Base-by-base conservation (phyloP, 1,140 invertebrate species). In the Ctenoplectra terminalis region DNA sequence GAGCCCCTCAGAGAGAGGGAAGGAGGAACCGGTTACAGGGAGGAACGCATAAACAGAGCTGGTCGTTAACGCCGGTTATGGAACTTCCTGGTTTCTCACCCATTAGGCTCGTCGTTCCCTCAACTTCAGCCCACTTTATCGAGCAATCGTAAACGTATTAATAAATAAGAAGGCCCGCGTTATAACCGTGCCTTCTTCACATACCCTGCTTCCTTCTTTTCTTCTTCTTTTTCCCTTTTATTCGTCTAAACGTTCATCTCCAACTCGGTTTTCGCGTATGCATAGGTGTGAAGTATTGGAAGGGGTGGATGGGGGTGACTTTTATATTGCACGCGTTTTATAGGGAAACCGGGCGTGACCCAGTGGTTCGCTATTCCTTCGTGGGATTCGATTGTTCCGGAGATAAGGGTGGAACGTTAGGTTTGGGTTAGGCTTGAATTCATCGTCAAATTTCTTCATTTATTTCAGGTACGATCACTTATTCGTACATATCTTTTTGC, bases 71-170 rank as follows among this genome's bases (percentile, higher is more conserved):
- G 79, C 34, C 63, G 82, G 87, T 89, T 88, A 87, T 89, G 86
- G 87, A 85, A 87, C 72, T 88, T 88, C 72, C 75, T 56, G 81
- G 88, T 83, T 88, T 83, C 77, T 71, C 73, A 64, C 46, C 87
- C 88, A 85, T 89, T 89, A 89, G 78, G 60, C 71, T 63, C 63
- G 58, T 84, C 84, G 82, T 60, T 60, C n/a, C n/a, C 69, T 43
- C 71, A 29, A 80, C 76, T 76, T 76, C 69, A 23, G 69, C 48
- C 43, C 66, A 58, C 76, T 88, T 88, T 83, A 88, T 81, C 78
- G 71, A 70, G 56, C 69, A 85, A 89, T 88, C 87, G 85, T 87
- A 88, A 89, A 87, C 80, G 67, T 88, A 88, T 89, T 89, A 85
- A 89, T 89, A 89, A 88, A 87, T 87, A 78, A 77, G 40, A 17